phyloP scores from a whole-genome alignment of 1,140 invertebrate species.

The Apis mellifera region DNA sequence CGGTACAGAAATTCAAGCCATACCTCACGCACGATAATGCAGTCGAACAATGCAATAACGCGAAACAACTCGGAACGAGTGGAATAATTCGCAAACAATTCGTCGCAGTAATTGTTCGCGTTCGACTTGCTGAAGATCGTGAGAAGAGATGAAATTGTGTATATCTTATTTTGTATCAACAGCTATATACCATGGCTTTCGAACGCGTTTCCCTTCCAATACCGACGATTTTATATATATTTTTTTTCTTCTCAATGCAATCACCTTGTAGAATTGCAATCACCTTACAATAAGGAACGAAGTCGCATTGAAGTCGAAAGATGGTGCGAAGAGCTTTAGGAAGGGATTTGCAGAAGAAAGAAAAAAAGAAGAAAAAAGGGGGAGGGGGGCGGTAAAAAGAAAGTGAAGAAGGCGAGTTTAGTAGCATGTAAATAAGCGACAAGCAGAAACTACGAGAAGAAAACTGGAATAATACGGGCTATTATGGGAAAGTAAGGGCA shows the following conservation, averaged over 20 bases:
- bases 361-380: background rate
- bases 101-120: constrained; percentile 46
- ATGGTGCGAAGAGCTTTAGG: constrained; percentile 29
- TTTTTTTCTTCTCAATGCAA: constrained; percentile 6
- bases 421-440: constrained; percentile 42
- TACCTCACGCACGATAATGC: constrained; percentile 54
- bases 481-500: constrained; percentile 46
- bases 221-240: constrained; percentile 6
- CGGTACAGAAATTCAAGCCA: constrained; percentile 59
- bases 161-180: background rate
- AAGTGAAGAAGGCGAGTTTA: constrained; percentile 11
- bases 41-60: constrained; percentile 58
- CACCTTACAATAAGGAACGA: background rate
- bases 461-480: constrained; percentile 48
- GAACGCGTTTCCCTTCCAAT: background rate
- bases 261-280: constrained; percentile 8
- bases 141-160: background rate
- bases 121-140: background rate
- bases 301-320: background rate
- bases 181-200: constrained; percentile 4
- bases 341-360: constrained; percentile 43
- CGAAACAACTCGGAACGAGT: constrained; percentile 38
- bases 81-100: constrained; percentile 61
- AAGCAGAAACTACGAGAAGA: constrained; percentile 12
- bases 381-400: constrained; percentile 36